Evolutionary conservation across 2,113 vertebrate genomes (phyloP), one percentile per base, ranked within the genome.

Genomic region (Antechinus flavipes): DNA sequence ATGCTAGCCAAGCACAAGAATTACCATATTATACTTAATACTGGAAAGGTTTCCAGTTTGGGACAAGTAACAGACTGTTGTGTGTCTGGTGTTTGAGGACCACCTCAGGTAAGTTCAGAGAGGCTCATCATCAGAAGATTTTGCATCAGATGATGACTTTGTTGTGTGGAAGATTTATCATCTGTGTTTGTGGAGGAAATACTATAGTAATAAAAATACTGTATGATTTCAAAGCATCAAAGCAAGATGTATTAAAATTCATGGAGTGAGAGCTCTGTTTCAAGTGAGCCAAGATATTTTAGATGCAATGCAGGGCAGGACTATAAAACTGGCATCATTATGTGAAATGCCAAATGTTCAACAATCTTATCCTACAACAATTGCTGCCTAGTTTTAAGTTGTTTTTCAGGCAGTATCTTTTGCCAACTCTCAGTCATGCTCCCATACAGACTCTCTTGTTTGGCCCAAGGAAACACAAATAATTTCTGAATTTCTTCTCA

Each of bases 211-310:
- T 84, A 6, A 42, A 42, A 42, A 42, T 84, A 84, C n/a, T 84
- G n/a, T 84, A 84, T 6, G n/a, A 84, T 84, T 84, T 84, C 7
- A 84, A 84, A 84, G 16, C n/a, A 42, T 84, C 19, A 42, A 23
- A 84, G 68, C 23, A 84, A 84, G 68, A 84, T 84, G 23, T 42
- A 84, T 84, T 84, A 84, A 84, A 84, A 84, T 84, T 84, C 68
- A 84, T 84, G 68, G 68, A n/a, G n/a, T 84, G n/a, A 84, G 68
- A 84, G 68, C 68, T 84, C 68, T 84, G 68, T 84, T 84, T 84
- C 68, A 84, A 84, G 68, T 42, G 68, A 84, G 68, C 68, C 68
- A 84, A 84, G 68, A 84, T 84, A 84, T 84, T 84, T 84, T 84
- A 84, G 42, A 84, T 84, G 68, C 68, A 84, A 5, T 42, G 19